Conservation (phyloP, 23 tunicate genomes). For the Diplosoma virens region DNA sequence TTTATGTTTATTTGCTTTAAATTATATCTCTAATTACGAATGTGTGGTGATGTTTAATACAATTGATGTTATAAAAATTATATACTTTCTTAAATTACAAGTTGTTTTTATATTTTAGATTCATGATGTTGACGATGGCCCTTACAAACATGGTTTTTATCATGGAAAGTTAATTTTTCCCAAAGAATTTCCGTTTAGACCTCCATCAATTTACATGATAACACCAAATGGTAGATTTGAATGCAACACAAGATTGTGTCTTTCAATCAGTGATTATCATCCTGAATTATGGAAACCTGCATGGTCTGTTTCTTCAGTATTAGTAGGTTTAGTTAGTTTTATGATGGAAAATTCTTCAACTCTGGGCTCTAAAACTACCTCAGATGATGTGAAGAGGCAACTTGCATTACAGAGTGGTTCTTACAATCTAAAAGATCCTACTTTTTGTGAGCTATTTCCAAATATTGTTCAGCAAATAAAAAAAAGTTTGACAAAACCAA, state of each 20-base stretch:
- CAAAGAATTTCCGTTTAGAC: slow-evolving; percentile 53
- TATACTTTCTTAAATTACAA: no score
- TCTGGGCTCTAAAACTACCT: slow-evolving; percentile 13
- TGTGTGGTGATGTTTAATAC: no score
- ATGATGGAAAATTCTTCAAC: slow-evolving; percentile 43
- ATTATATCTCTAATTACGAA: no score
- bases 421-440: slow-evolving; percentile 24
- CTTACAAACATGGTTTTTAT: slow-evolving; percentile 51
- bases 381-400: slow-evolving; percentile 5
- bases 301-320: slow-evolving; percentile 54
- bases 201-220: slow-evolving; percentile 59
- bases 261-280: slow-evolving; percentile 63
- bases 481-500: no score
- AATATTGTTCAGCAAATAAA: slow-evolving; percentile 4
- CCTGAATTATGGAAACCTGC: slow-evolving; percentile 67
- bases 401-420: slow-evolving; percentile 22
- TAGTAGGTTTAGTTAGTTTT: slow-evolving; percentile 43
- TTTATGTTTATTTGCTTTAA: no score
- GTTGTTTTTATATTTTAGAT: neutral
- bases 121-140: slow-evolving; percentile 28
- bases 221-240: slow-evolving; percentile 57
- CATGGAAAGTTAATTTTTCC: slow-evolving; percentile 61
- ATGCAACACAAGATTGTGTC: slow-evolving; percentile 28
- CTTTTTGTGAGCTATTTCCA: slow-evolving; percentile 40
- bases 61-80: no score